Base-by-base conservation (phyloP, 2,113 vertebrate species). In the Microcebus lehilahytsara region DNA sequence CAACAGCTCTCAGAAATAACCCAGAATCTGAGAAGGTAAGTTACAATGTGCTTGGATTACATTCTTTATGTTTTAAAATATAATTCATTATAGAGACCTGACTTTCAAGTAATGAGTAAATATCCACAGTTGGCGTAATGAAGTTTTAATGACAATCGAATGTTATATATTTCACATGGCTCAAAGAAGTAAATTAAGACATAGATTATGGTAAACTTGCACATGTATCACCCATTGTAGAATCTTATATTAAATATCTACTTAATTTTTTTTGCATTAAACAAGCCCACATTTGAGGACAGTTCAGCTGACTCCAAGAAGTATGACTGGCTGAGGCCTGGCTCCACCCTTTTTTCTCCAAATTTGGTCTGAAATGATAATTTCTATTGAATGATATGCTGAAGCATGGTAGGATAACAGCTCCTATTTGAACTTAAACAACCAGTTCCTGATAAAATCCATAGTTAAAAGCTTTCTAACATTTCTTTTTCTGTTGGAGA, bases 11-110 rank as follows among this genome's bases (percentile, higher is more conserved):
- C 51, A 94, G 67, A 97, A 94, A 67, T 81, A 77, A 90, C 30
- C 74, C 77, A 91, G 83, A 91, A 49, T 86, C 64, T 96, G 37
- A 96, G 46, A 91, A 97, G 97, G 97, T 98, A 98, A 98, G 94
- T 98, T 97, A 81, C 85, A 88, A 27, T 79, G 30, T 91, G 9
- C 9, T 93, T 93, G 40, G 17, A 53, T 88, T 74, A 42, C 53
- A 77, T 30, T 69, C 16, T 89, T 92, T 81, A 60, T 78, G 53
- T 81, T 56, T 34, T 93, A 58, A 85, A 87, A 56, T 40, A 66
- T 19, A 71, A 37, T 62, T 83, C 40, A 53, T 94, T 86, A 40
- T 30, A 74, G 13, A 83, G 6, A 85, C 11, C 30, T 64, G n/a
- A 81, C 19, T 93, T 96, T 62, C 10, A 85, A 88, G 53, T 46